Percentiles rank a stretch among this genome's conserved stretches.
Conservation (phyloP, 2,113 vertebrate species). For the Mastomys natalensis region DNA sequence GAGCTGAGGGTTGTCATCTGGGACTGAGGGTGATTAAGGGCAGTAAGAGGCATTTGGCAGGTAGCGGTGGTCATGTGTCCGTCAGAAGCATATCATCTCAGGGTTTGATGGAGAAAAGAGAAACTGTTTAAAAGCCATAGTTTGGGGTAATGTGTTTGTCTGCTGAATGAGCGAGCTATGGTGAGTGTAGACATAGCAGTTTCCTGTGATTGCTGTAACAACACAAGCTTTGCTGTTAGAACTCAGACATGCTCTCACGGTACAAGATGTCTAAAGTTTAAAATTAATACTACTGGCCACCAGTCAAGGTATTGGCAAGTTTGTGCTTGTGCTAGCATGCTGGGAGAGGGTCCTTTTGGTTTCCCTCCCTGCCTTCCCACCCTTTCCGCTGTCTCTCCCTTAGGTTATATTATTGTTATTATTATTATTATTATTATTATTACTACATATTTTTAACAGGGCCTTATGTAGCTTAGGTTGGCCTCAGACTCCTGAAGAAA, state of each 20-base stretch:
- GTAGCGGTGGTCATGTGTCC: background rate
- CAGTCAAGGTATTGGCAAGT: background rate
- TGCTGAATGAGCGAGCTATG: background rate
- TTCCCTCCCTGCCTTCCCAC: background rate
- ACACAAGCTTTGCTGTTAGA: background rate
- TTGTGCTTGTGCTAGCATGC: background rate
- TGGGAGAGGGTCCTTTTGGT: background rate
- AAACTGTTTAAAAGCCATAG: background rate
- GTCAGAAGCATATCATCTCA: background rate
- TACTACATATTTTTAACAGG: background rate
- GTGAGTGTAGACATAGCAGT: background rate
- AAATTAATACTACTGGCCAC: background rate
- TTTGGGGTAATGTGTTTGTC: background rate
- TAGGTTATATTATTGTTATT: too few species aligned
- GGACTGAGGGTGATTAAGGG: too few species aligned
- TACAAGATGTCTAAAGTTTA: background rate
- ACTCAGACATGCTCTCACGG: background rate
- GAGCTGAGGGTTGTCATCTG: background rate
- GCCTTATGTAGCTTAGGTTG: background rate
- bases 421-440: too few species aligned
- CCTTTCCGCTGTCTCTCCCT: background rate
- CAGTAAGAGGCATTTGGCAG: background rate
- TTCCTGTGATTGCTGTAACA: background rate
- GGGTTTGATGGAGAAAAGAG: background rate
- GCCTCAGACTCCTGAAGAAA: background rate